Evolutionary conservation across 2,888 invertebrate genomes (phyloP).

Genomic region (Tricholauxania praeusta): DNA sequence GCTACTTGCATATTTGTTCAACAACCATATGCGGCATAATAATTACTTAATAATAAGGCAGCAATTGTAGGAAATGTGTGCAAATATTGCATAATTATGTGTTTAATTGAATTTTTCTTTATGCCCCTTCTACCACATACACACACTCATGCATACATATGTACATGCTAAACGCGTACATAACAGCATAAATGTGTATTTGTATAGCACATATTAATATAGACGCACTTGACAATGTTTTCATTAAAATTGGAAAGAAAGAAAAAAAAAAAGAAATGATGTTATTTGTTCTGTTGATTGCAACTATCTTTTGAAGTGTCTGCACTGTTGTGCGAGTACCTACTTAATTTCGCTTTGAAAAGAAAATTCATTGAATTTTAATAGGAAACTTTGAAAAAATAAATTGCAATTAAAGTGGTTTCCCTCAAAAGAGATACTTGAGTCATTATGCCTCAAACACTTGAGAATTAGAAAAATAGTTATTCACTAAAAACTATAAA

Average conservation of each 20-base stretch:
- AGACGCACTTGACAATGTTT: not conserved
- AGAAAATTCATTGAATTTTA: too few relatives aligned
- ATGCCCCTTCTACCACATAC: not conserved
- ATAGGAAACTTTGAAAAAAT: too few relatives aligned
- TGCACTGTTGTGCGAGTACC: not conserved
- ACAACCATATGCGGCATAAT: constrained; percentile 28
- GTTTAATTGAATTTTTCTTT: constrained; percentile 47
- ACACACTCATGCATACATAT: not conserved
- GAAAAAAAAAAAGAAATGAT: not conserved
- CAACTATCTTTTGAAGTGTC: constrained; percentile 2
- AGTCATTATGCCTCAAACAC: not conserved
- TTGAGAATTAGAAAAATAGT: not conserved
- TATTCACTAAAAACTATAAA: not conserved
- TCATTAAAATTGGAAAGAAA: not conserved
- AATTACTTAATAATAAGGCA: constrained; percentile 32
- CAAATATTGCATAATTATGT: constrained; percentile 48
- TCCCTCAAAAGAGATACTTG: too few relatives aligned
- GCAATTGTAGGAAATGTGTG: constrained; percentile 24
- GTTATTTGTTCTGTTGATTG: constrained; percentile 1
- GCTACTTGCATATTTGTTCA: constrained; percentile 7
- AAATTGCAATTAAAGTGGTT: too few relatives aligned
- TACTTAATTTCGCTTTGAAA: too few relatives aligned
- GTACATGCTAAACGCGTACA: not conserved
- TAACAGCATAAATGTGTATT: not conserved
- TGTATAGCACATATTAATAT: not conserved